Evolutionary conservation across 2,888 invertebrate genomes (phyloP).

Genomic region (Machimus rusticus): DNA sequence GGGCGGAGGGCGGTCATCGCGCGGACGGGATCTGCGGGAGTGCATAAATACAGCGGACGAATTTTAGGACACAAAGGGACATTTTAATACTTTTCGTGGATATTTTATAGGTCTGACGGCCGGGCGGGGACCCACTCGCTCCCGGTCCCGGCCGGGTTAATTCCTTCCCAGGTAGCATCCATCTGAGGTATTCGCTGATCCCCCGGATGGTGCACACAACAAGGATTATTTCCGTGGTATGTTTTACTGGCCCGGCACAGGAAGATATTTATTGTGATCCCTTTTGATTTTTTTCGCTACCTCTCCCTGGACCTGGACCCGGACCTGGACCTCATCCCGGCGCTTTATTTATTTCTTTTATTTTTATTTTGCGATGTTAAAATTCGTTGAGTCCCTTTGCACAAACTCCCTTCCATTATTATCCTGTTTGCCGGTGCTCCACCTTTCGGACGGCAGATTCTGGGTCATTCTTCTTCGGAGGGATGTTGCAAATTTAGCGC

Average conservation of each 20-base stretch:
- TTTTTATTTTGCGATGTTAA: conserved; percentile 12
- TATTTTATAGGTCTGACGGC: conserved; percentile 43
- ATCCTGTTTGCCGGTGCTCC: conserved; percentile 33
- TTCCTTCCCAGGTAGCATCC: conserved; percentile 38
- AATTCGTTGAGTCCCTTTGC: conserved; percentile 26
- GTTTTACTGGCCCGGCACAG: conserved; percentile 45
- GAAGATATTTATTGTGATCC: conserved; percentile 49
- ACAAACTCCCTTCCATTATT: conserved; percentile 30
- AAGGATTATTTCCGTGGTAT: conserved; percentile 49
- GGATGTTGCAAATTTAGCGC: conserved; percentile 21
- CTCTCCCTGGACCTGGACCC: background rate
- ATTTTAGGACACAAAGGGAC: conserved; percentile 47
- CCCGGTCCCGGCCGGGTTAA: conserved; percentile 12
- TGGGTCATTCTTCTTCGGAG: conserved; percentile 32
- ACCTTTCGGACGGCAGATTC: conserved; percentile 8
- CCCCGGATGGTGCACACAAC: conserved; percentile 46
- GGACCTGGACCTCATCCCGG: background rate
- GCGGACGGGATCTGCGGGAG: background rate
- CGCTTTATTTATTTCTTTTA: conserved; percentile 8
- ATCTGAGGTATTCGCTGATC: conserved; percentile 42
- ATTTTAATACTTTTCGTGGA: conserved; percentile 48
- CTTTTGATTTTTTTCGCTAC: conserved; percentile 45
- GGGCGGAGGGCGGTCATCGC: background rate
- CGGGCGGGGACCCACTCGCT: background rate
- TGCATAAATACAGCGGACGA: conserved; percentile 43